Evolutionary conservation across 2,113 vertebrate species (phyloP).

Genomic region (Poeciliopsis occidentalis): DNA sequence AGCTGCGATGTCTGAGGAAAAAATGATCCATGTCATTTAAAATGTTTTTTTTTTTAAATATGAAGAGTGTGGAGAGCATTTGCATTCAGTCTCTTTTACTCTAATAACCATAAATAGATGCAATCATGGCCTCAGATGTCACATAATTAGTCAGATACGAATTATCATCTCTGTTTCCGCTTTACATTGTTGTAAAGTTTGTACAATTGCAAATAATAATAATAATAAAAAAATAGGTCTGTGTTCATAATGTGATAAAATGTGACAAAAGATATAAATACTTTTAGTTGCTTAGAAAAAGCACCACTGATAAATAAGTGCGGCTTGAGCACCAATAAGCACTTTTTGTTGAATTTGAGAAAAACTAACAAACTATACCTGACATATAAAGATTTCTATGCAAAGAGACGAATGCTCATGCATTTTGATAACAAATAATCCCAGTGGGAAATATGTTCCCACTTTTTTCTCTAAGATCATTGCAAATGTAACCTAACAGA

Average conservation of each 20-base stretch:
- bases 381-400: too few relatives aligned
- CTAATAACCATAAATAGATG: background rate
- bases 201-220: background rate
- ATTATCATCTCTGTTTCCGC: too few relatives aligned
- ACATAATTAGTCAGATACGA: too few relatives aligned
- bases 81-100: background rate
- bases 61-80: background rate
- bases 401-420: too few relatives aligned
- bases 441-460: too few relatives aligned
- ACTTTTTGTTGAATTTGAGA: too few relatives aligned
- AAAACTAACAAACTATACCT: too few relatives aligned
- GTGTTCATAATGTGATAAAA: background rate
- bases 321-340: too few relatives aligned
- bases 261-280: background rate
- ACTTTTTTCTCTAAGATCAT: background rate
- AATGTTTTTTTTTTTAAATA: background rate
- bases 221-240: background rate
- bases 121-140: too few relatives aligned
- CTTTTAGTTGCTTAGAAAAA: background rate
- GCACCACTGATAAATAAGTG: too few relatives aligned
- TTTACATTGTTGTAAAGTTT: background rate
- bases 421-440: background rate
- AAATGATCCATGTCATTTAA: background rate
- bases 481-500: background rate
- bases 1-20: too few relatives aligned